Evolutionary conservation across 2,888 invertebrate species (phyloP).

Genomic region (Timema podura): DNA sequence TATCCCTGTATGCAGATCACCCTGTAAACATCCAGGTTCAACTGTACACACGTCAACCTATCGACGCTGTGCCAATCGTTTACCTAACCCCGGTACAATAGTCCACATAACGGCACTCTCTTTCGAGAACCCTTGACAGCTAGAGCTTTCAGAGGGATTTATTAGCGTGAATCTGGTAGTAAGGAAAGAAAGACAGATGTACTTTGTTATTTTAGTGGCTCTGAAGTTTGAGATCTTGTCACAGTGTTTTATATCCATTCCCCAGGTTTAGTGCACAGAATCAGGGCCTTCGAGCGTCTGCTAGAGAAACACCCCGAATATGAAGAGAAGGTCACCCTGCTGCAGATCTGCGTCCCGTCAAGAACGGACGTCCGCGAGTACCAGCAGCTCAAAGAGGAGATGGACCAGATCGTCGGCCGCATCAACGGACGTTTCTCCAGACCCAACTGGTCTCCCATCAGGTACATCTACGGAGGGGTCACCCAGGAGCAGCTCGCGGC

Average conservation of each 20-base stretch:
- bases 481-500: constrained; percentile 82
- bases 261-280: constrained; percentile 65
- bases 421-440: constrained; percentile 88
- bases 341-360: constrained; percentile 88
- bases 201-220: too few species aligned
- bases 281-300: constrained; percentile 78
- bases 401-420: constrained; percentile 82
- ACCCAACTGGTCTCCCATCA: constrained; percentile 88
- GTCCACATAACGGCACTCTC: too few species aligned
- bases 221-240: too few species aligned
- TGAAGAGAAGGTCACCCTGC: constrained; percentile 67
- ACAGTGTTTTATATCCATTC: background rate
- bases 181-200: too few species aligned
- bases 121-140: too few species aligned
- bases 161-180: too few species aligned
- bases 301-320: constrained; percentile 82
- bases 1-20: too few species aligned
- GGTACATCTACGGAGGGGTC: constrained; percentile 84
- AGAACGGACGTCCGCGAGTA: constrained; percentile 88
- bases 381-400: constrained; percentile 83
- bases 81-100: too few species aligned
- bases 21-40: too few species aligned
- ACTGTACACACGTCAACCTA: too few species aligned
- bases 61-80: too few species aligned
- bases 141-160: too few species aligned